These are phyloP conservation scores for Mirza zaza DNA, from an alignment of 2,113 vertebrate genomes.

Conservation along the genomic window DNA sequence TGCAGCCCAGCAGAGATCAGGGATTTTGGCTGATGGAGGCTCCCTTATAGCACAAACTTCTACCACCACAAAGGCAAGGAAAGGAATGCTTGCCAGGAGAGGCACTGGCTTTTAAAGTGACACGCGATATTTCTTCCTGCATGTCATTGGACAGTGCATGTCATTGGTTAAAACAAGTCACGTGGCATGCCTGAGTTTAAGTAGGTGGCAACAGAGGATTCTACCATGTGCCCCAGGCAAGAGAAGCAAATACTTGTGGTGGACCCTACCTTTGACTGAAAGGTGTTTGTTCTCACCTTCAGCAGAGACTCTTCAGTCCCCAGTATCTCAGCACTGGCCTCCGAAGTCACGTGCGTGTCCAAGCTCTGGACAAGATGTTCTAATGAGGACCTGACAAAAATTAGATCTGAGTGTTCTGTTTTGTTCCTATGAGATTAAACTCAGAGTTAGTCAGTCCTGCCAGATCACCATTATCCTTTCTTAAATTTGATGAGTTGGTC, in stretches of 20 bases:
- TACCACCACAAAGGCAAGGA: neutral
- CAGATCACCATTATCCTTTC: neutral
- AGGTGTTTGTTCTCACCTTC: rapidly evolving
- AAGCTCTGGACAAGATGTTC: neutral
- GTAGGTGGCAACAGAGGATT: neutral
- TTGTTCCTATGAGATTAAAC: neutral
- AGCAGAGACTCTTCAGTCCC: neutral
- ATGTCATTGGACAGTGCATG: neutral
- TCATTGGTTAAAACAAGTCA: neutral
- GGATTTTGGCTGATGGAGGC: neutral
- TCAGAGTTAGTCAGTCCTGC: neutral
- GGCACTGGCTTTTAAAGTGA: neutral
- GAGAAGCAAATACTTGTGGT: neutral
- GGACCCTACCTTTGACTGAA: neutral
- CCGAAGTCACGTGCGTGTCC: neutral
- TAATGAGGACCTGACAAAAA: neutral
- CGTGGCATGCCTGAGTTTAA: neutral
- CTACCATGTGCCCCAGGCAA: neutral
- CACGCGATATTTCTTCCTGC: neutral
- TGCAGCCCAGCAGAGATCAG: rapidly evolving
- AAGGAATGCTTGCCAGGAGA: no score
- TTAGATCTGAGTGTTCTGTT: neutral
- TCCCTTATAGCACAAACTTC: neutral
- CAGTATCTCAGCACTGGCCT: neutral
- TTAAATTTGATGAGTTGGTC: neutral